Percentiles rank a stretch among this genome's conserved stretches.
Conservation (phyloP, 2,888 invertebrate genomes). For the Watsonalla cultraria region DNA sequence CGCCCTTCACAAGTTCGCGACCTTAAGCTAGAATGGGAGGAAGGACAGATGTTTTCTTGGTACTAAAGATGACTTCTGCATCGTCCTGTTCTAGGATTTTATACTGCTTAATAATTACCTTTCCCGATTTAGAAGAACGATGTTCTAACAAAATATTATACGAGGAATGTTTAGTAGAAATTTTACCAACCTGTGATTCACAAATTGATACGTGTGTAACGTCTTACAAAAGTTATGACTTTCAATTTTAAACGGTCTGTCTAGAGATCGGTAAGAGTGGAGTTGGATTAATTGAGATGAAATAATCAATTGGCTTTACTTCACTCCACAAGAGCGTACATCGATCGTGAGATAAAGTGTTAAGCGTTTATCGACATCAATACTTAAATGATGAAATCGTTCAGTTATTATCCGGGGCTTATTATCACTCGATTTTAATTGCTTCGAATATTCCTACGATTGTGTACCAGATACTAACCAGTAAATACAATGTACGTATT, state of each 20-base stretch:
- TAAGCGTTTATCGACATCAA: conserved; percentile 20
- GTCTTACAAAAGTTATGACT: conserved; percentile 19
- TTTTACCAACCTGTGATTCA: neutral
- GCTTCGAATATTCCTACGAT: neutral
- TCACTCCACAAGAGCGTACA: conserved; percentile 12
- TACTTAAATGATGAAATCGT: conserved; percentile 12
- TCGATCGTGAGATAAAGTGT: conserved; percentile 18
- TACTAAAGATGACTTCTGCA: conserved; percentile 21
- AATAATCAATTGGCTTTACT: conserved; percentile 43
- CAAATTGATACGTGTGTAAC: neutral
- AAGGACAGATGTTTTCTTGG: conserved; percentile 48
- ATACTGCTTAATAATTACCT: neutral
- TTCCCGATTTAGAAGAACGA: neutral
- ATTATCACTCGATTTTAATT: conserved; percentile 22
- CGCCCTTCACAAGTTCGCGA: conserved; percentile 61
- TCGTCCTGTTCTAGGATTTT: neutral
- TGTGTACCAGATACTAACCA: no score
- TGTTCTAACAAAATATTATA: no score
- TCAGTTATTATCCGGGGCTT: conserved; percentile 16
- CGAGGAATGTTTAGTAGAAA: no score
- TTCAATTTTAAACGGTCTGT: conserved; percentile 36
- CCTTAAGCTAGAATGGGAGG: conserved; percentile 53
- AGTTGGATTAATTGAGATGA: conserved; percentile 32
- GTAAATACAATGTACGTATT: no score
- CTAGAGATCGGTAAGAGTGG: conserved; percentile 26